A percentile compares a stretch with the other conserved stretches of the same genome.
Conservation (phyloP, 2,888 invertebrate species). For the Willowsia nigromaculata region DNA sequence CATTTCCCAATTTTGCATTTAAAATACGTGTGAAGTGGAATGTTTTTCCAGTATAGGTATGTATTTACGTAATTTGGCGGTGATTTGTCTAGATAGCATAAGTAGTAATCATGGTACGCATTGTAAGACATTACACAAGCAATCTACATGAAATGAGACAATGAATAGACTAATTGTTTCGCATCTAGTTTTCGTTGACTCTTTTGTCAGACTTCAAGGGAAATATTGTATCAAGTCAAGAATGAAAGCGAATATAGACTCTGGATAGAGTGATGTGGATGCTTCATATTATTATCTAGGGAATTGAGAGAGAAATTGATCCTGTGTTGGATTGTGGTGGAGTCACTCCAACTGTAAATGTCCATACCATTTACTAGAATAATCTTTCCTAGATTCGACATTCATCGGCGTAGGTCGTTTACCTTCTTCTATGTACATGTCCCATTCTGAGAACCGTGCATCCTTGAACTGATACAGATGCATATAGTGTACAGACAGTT, state of each 20-base stretch:
- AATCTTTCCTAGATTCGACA: slow-evolving; percentile 40
- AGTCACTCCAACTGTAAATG: slow-evolving; percentile 30
- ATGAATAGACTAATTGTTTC: too few relatives aligned
- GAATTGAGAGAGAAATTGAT: not conserved
- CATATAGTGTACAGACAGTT: not conserved
- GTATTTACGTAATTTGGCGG: too few relatives aligned
- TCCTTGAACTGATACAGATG: slow-evolving; percentile 17
- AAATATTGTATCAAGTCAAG: too few relatives aligned
- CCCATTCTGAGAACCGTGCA: not conserved
- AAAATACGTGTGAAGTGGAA: too few relatives aligned
- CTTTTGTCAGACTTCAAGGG: too few relatives aligned
- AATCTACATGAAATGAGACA: too few relatives aligned
- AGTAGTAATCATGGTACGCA: too few relatives aligned
- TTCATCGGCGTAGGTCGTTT: slow-evolving; percentile 47
- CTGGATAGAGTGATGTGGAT: not conserved
- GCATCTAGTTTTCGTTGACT: too few relatives aligned
- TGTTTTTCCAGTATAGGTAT: too few relatives aligned
- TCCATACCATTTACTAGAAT: not conserved
- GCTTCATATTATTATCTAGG: not conserved
- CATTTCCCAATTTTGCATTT: too few relatives aligned
- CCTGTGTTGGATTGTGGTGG: not conserved
- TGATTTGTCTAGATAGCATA: too few relatives aligned
- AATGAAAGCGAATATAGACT: not conserved
- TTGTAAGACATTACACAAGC: too few relatives aligned
- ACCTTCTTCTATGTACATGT: slow-evolving; percentile 14